Conservation (phyloP, 1,140 invertebrate species). For the Apis florea region DNA sequence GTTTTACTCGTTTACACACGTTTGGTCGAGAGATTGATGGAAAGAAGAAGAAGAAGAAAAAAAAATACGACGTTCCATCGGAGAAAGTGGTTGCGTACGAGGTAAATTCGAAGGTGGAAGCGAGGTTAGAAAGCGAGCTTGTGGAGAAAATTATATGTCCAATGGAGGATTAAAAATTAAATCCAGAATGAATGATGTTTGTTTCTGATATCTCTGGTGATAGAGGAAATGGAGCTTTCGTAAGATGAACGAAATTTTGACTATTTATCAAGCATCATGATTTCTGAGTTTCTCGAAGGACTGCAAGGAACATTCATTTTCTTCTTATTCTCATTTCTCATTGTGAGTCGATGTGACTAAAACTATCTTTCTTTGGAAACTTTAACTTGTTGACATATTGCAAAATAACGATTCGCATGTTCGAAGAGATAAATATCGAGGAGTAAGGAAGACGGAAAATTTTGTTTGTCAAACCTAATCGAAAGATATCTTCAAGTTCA, state of each 20-base stretch:
- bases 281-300: too few relatives aligned
- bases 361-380: too few relatives aligned
- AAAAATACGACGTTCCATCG: not conserved
- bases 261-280: not conserved
- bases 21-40: not conserved
- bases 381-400: too few relatives aligned
- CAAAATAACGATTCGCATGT: too few relatives aligned
- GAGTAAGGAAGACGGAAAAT: too few relatives aligned
- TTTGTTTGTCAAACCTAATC: too few relatives aligned
- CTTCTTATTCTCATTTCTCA: too few relatives aligned
- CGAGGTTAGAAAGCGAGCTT: not conserved
- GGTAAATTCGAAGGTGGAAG: not conserved
- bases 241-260: not conserved
- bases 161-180: not conserved
- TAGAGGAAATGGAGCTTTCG: not conserved
- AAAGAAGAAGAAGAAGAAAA: too few relatives aligned
- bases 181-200: not conserved
- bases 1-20: not conserved
- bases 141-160: not conserved
- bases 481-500: too few relatives aligned
- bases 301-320: too few relatives aligned
- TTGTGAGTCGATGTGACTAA: too few relatives aligned
- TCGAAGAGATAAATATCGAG: too few relatives aligned
- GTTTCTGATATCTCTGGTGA: not conserved
- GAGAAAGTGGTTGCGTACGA: not conserved